A percentile compares a stretch with the other conserved stretches of the same genome.
phyloP scores from a whole-genome alignment of 2,113 vertebrate genomes.

The Myodes glareolus region DNA sequence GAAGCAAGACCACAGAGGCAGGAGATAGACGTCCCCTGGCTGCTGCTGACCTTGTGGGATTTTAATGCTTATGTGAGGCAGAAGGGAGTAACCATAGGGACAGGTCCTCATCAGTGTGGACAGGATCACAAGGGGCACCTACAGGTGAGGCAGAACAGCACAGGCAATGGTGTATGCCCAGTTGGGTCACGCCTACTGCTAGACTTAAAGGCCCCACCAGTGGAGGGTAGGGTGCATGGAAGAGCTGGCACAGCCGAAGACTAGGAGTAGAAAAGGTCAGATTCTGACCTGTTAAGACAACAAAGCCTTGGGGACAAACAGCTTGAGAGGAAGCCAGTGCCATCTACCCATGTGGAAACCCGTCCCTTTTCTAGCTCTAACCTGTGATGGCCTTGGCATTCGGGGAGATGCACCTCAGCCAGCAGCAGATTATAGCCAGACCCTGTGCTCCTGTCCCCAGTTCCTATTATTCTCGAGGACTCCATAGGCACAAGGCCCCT shows the following conservation, averaged over 20 bases:
- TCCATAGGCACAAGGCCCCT: not conserved
- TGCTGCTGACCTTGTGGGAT: not conserved
- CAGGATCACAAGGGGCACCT: fast-evolving
- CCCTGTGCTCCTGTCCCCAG: not conserved
- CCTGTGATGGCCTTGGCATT: fast-evolving
- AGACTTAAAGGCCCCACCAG: fast-evolving
- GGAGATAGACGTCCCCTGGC: fast-evolving
- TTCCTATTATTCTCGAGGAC: not conserved
- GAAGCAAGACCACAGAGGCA: not conserved
- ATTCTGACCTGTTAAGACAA: not conserved
- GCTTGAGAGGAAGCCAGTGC: not conserved
- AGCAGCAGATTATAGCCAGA: not conserved
- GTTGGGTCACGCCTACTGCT: not conserved
- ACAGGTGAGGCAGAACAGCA: not conserved
- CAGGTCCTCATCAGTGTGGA: not conserved
- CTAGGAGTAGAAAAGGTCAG: not conserved
- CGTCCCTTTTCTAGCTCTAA: fast-evolving
- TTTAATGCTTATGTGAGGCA: too few relatives aligned
- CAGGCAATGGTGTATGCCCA: too few relatives aligned
- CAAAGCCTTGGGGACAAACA: not conserved
- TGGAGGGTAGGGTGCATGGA: fast-evolving
- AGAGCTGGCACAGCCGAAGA: not conserved
- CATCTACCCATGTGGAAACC: not conserved
- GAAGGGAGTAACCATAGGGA: not conserved
- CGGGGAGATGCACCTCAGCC: too few relatives aligned